These are phyloP conservation scores for Galerucella calmariensis DNA, from an alignment of 2,888 invertebrate species.

Conservation along the genomic window DNA sequence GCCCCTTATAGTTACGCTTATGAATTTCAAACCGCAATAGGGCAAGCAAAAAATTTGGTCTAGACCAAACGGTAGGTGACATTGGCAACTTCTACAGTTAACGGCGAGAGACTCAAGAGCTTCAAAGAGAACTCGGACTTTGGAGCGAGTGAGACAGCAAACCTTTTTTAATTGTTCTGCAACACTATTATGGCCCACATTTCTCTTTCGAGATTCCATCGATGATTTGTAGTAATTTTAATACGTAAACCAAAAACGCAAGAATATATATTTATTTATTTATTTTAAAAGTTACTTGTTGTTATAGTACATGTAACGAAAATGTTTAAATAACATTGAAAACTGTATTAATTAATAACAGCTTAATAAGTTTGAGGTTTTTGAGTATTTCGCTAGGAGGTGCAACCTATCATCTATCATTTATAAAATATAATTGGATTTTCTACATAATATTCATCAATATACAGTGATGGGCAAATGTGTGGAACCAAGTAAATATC, in stretches of 20 bases:
- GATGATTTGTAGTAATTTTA: neutral
- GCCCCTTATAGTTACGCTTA: neutral
- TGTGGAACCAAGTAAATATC: too few species aligned
- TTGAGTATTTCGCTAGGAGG: too few species aligned
- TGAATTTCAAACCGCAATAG: neutral
- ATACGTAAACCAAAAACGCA: neutral
- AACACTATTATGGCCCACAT: conserved; percentile 39
- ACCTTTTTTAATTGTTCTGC: conserved; percentile 37
- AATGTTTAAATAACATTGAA: too few species aligned
- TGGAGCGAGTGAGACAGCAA: conserved; percentile 50
- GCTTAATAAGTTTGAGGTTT: too few species aligned
- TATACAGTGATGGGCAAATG: too few species aligned
- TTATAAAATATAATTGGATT: too few species aligned
- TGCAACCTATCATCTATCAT: too few species aligned
- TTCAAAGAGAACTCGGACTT: conserved; percentile 42
- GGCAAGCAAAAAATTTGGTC: conserved; percentile 22
- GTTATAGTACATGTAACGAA: too few species aligned
- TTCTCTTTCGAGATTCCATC: neutral
- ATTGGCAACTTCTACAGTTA: conserved; percentile 28
- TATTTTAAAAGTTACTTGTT: too few species aligned
- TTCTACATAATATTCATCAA: too few species aligned
- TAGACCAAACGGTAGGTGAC: conserved; percentile 15
- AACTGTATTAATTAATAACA: too few species aligned
- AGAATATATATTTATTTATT: too few species aligned
- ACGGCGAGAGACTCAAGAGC: conserved; percentile 25